Evolutionary conservation across 1,140 invertebrate species (phyloP).

Genomic region (Harpegnathos saltator): DNA sequence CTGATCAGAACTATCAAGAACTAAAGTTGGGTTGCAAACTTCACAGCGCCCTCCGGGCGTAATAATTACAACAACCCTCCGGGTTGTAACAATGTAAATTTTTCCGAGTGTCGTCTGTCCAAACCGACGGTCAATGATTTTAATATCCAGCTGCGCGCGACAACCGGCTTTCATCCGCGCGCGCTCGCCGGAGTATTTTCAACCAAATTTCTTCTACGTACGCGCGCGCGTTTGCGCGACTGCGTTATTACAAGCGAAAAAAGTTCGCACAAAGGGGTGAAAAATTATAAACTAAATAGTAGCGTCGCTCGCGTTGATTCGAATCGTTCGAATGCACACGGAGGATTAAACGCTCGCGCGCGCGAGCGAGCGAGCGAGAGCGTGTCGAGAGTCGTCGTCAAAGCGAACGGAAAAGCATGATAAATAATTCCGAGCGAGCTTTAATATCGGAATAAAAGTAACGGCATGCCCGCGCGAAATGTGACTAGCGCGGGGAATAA

Average conservation of each 20-base stretch:
- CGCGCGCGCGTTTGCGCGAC: background rate
- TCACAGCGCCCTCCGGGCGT: no score
- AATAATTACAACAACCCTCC: no score
- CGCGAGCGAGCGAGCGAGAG: background rate
- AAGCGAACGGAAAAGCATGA: background rate
- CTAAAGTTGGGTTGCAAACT: no score
- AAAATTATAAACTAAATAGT: constrained; percentile 35
- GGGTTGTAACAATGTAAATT: no score
- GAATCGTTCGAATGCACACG: background rate
- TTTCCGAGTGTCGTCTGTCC: no score
- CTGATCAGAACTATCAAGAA: no score
- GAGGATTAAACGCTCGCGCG: constrained; percentile 37
- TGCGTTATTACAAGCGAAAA: background rate
- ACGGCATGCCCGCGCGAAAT: no score
- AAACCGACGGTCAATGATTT: no score
- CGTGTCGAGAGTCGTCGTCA: constrained; percentile 27
- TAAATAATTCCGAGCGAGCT: constrained; percentile 31
- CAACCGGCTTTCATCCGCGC: no score
- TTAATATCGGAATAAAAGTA: constrained; percentile 12
- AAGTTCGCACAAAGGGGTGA: background rate
- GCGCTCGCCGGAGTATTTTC: no score
- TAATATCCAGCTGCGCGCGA: no score
- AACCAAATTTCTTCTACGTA: background rate
- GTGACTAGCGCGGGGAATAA: background rate
- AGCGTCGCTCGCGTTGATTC: background rate